A percentile compares a stretch with the other conserved stretches of the same genome.
Evolutionary conservation across 2,797 vertebrate genomes (phyloP).

Genomic region (Enoplosus armatus): DNA sequence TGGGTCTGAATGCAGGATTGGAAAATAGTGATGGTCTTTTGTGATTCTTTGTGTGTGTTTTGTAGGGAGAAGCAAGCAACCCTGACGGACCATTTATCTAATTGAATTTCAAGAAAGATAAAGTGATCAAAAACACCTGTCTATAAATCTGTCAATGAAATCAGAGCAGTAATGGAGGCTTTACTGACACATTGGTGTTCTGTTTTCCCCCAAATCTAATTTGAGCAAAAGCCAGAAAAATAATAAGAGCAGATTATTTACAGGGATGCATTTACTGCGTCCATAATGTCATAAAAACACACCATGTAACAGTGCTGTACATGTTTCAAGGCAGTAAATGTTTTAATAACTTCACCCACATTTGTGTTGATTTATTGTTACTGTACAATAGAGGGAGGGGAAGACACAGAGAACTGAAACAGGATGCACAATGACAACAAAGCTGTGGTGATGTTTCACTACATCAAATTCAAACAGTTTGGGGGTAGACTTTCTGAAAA

Average conservation of each 20-base stretch:
- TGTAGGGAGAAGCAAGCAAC: slow-evolving; percentile 32
- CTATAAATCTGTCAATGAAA: slow-evolving; percentile 81
- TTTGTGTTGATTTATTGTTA: slow-evolving; percentile 52
- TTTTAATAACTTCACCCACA: slow-evolving; percentile 52
- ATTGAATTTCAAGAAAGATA: slow-evolving; percentile 77
- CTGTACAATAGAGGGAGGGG: slow-evolving; percentile 25
- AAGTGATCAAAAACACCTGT: slow-evolving; percentile 79
- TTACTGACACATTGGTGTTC: slow-evolving; percentile 77
- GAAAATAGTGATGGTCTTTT: slow-evolving; percentile 30
- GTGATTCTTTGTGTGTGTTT: slow-evolving; percentile 18
- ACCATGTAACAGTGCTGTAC: slow-evolving; percentile 44
- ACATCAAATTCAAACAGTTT: slow-evolving; percentile 1
- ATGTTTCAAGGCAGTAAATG: slow-evolving; percentile 51
- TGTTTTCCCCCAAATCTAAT: slow-evolving; percentile 81
- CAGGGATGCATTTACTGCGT: slow-evolving; percentile 71
- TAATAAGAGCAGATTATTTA: slow-evolving; percentile 70
- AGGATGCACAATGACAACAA: slow-evolving; percentile 12
- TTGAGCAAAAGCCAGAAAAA: slow-evolving; percentile 64
- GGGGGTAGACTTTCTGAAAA: background rate
- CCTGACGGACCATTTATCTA: slow-evolving; percentile 74
- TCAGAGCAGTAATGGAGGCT: slow-evolving; percentile 73
- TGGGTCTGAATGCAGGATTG: slow-evolving; percentile 13
- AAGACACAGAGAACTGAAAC: slow-evolving; percentile 5
- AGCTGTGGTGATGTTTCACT: background rate
- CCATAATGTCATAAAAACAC: slow-evolving; percentile 59